A percentile compares a stretch with the other conserved stretches of the same genome.
Conservation (phyloP, 2,113 vertebrate species). For the Erythrolamprus reginae region DNA sequence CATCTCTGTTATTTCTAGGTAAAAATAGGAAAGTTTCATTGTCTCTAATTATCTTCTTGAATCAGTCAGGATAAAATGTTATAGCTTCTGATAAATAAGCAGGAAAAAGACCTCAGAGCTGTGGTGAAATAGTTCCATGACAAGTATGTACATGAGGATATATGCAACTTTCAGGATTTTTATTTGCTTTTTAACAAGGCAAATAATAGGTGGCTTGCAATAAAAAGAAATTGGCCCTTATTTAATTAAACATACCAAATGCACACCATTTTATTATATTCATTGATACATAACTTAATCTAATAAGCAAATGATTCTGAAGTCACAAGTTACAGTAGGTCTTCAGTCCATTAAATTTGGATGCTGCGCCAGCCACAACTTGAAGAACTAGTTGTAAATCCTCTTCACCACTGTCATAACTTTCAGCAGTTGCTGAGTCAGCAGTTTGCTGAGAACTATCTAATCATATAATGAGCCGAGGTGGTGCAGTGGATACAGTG, state of each 20-base stretch:
- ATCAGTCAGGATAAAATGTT: neutral
- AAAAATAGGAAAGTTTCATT: neutral
- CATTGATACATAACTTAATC: neutral
- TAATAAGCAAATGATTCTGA: neutral
- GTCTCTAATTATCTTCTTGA: neutral
- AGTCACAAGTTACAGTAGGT: neutral
- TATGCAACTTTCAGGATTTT: neutral
- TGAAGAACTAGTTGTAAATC: neutral
- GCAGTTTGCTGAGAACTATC: neutral
- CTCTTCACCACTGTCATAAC: neutral
- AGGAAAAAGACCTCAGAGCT: neutral
- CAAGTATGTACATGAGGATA: neutral
- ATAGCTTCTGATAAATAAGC: neutral
- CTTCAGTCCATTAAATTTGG: neutral
- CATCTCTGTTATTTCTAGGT: neutral
- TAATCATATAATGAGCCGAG: no score
- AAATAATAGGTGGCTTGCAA: neutral
- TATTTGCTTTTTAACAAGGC: neutral
- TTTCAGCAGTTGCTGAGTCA: neutral
- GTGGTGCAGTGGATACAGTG: no score
- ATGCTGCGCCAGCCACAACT: neutral
- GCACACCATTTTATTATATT: neutral
- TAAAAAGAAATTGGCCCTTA: neutral
- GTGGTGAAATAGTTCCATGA: neutral
- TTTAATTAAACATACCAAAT: neutral